Percentiles rank a stretch among this genome's conserved stretches.
Evolutionary conservation across 1,140 invertebrate genomes (phyloP).

Genomic region (Drosophila jambulina): DNA sequence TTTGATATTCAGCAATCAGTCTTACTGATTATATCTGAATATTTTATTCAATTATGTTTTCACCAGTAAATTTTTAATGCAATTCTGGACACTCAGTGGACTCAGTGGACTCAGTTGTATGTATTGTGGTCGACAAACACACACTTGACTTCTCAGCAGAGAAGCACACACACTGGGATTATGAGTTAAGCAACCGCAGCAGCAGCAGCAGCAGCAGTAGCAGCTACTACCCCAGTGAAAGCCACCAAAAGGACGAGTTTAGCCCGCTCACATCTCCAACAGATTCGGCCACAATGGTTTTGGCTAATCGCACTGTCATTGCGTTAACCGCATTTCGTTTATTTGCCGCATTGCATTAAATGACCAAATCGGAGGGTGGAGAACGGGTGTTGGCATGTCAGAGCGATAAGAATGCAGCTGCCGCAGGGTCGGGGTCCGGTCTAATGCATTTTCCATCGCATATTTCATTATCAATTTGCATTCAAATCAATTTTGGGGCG

Average conservation of each 20-base stretch:
- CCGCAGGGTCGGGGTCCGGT: neutral
- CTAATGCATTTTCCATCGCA: conserved; percentile 38
- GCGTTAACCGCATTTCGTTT: conserved; percentile 49
- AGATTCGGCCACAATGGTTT: conserved; percentile 31
- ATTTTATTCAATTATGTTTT: conserved; percentile 17
- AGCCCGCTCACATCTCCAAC: neutral
- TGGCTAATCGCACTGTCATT: conserved; percentile 50
- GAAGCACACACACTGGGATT: conserved; percentile 17
- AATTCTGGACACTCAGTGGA: neutral
- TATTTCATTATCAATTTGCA: conserved; percentile 55
- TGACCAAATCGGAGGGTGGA: conserved; percentile 19
- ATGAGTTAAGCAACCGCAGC: conserved; percentile 44
- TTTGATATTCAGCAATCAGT: neutral
- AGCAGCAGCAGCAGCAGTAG: neutral
- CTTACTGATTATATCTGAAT: conserved; percentile 5
- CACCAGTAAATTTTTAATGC: conserved; percentile 2
- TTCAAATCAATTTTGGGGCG: conserved; percentile 29
- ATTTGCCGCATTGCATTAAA: conserved; percentile 52
- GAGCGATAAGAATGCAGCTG: conserved; percentile 29
- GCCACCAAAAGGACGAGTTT: conserved; percentile 4
- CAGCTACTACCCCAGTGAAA: conserved; percentile 1
- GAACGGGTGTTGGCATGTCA: conserved; percentile 16
- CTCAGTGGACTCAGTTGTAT: no score
- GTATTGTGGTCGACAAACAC: conserved; percentile 17
- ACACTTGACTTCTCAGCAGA: conserved; percentile 33